These are phyloP conservation scores for Chrysolina haemoptera DNA, from an alignment of 2,888 invertebrate species.

Conservation along the genomic window DNA sequence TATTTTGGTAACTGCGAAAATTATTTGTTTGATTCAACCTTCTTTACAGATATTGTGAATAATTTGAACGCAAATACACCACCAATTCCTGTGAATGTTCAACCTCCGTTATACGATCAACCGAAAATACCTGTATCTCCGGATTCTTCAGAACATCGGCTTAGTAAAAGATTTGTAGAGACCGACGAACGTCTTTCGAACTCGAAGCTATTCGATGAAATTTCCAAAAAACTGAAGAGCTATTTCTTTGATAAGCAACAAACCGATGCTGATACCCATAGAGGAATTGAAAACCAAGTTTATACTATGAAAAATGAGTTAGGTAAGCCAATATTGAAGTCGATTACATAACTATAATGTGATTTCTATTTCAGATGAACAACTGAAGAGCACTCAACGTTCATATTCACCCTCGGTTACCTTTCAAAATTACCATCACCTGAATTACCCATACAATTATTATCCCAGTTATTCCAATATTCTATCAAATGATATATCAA, in stretches of 20 bases:
- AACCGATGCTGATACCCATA: slow-evolving; percentile 49
- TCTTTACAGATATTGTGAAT: slow-evolving; percentile 43
- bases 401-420: slow-evolving; percentile 4
- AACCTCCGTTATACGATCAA: slow-evolving; percentile 10
- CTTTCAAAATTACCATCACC: background rate
- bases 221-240: slow-evolving; percentile 7
- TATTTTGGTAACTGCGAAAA: no score
- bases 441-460: background rate
- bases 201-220: background rate
- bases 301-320: slow-evolving; percentile 61
- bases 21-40: background rate
- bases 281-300: no score
- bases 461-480: background rate
- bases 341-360: slow-evolving; percentile 29
- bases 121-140: slow-evolving; percentile 9
- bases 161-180: background rate
- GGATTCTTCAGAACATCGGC: slow-evolving; percentile 1
- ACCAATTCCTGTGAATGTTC: background rate
- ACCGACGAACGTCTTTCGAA: background rate
- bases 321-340: slow-evolving; percentile 57
- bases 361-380: slow-evolving; percentile 35
- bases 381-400: background rate
- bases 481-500: background rate
- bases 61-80: slow-evolving; percentile 38
- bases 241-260: background rate